Conservation (phyloP, 2,113 vertebrate genomes). For the Silurus glanis region DNA sequence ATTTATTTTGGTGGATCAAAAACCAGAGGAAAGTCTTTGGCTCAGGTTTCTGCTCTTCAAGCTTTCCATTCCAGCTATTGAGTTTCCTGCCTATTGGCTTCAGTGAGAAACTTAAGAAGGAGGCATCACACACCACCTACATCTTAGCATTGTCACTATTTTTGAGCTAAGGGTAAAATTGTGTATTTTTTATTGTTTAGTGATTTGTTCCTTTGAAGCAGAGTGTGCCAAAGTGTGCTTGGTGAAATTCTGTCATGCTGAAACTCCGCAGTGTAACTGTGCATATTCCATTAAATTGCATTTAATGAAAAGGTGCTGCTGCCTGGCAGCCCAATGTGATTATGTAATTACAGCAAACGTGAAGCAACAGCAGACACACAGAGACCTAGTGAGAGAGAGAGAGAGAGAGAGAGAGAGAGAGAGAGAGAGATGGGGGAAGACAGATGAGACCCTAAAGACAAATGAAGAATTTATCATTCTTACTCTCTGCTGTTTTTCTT, state of each 20-base stretch:
- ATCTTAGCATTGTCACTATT: neutral
- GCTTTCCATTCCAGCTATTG: neutral
- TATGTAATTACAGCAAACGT: slow-evolving; percentile 51
- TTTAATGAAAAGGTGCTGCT: slow-evolving; percentile 54
- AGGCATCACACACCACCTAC: neutral
- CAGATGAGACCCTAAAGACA: neutral
- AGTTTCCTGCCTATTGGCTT: neutral
- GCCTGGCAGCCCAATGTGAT: slow-evolving; percentile 42
- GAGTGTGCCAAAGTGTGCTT: slow-evolving; percentile 40
- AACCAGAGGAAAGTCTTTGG: no score
- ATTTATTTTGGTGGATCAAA: no score
- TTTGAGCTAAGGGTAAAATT: neutral
- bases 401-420: neutral
- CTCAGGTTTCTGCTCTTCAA: no score
- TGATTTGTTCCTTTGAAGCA: neutral
- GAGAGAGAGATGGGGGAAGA: neutral
- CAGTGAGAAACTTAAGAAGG: neutral
- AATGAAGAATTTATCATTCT: neutral
- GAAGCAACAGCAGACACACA: slow-evolving; percentile 25
- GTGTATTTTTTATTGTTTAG: neutral
- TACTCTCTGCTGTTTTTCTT: neutral
- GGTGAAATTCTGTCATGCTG: neutral
- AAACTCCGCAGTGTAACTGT: neutral
- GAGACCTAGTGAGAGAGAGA: neutral
- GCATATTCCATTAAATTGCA: slow-evolving; percentile 27